phyloP scores from a whole-genome alignment of 2,888 invertebrate genomes.

The Timandra comae region DNA sequence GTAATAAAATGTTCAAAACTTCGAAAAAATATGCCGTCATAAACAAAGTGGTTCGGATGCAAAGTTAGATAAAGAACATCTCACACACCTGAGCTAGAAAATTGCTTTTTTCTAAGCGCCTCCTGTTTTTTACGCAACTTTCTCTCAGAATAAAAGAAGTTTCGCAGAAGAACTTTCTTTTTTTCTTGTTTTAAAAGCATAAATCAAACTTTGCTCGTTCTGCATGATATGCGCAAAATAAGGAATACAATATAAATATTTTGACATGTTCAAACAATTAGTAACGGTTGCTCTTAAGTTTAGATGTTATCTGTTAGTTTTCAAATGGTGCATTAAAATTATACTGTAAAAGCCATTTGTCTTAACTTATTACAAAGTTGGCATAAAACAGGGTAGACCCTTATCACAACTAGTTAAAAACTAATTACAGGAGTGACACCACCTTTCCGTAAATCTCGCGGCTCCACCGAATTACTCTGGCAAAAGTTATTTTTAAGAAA shows the following conservation, averaged over 20 bases:
- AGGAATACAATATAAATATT: conserved; percentile 65
- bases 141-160: conserved; percentile 74
- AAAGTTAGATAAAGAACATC: conserved; percentile 78
- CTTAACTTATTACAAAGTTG: conserved; percentile 57
- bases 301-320: conserved; percentile 27
- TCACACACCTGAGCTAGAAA: conserved; percentile 77
- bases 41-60: conserved; percentile 75
- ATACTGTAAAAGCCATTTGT: conserved; percentile 33
- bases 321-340: conserved; percentile 15
- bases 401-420: conserved; percentile 78
- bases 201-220: conserved; percentile 58
- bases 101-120: conserved; percentile 76
- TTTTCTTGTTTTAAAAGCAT: conserved; percentile 47
- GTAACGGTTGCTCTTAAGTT: conserved; percentile 40
- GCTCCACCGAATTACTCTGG: conserved; percentile 73
- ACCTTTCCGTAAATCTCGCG: conserved; percentile 72
- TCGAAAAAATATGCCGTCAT: conserved; percentile 70
- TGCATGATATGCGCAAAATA: conserved; percentile 60
- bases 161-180: conserved; percentile 66
- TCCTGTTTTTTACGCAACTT: conserved; percentile 74
- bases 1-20: conserved; percentile 74
- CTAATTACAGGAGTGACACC: conserved; percentile 77
- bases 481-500: conserved; percentile 78
- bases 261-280: conserved; percentile 58
- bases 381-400: conserved; percentile 67